Evolutionary conservation across 1,140 invertebrate species (phyloP).

Genomic region (Mycetomoellerius zeteki): DNA sequence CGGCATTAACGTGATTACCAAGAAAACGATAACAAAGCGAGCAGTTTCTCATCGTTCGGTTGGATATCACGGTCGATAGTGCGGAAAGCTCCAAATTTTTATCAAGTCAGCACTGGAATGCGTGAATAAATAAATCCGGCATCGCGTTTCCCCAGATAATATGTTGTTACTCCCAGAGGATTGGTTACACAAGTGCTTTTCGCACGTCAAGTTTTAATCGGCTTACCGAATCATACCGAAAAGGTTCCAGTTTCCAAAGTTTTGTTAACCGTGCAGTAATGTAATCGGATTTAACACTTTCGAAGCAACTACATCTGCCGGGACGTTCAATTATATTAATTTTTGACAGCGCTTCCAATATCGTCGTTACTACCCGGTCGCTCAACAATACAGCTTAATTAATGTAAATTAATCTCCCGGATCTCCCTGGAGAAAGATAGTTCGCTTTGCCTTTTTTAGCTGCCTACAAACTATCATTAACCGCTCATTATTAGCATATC

Average conservation of each 20-base stretch:
- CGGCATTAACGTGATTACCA: neutral
- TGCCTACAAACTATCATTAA: neutral
- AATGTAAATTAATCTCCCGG: constrained; percentile 40
- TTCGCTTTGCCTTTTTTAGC: neutral
- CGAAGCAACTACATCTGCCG: constrained; percentile 10
- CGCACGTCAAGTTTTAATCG: constrained; percentile 36
- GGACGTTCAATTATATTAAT: constrained; percentile 48
- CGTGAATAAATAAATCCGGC: constrained; percentile 34
- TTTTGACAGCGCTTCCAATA: constrained; percentile 25
- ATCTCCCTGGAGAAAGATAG: neutral
- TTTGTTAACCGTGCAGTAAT: constrained; percentile 31
- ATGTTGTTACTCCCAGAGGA: neutral
- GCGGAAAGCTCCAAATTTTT: constrained; percentile 23
- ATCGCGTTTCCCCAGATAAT: constrained; percentile 27
- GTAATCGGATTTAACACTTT: constrained; percentile 57
- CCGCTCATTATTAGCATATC: constrained; percentile 8
- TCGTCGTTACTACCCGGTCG: constrained; percentile 7
- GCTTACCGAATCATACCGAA: constrained; percentile 44
- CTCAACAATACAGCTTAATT: constrained; percentile 6
- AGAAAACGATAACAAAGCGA: constrained; percentile 27
- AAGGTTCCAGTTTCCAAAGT: constrained; percentile 31
- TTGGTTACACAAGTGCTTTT: constrained; percentile 36
- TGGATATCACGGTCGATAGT: neutral
- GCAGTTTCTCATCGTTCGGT: neutral
- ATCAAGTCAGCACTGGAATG: neutral